Evolutionary conservation across 2,113 vertebrate genomes (phyloP), one percentile per base, ranked within the genome.

Genomic region (Rallus limicola): DNA sequence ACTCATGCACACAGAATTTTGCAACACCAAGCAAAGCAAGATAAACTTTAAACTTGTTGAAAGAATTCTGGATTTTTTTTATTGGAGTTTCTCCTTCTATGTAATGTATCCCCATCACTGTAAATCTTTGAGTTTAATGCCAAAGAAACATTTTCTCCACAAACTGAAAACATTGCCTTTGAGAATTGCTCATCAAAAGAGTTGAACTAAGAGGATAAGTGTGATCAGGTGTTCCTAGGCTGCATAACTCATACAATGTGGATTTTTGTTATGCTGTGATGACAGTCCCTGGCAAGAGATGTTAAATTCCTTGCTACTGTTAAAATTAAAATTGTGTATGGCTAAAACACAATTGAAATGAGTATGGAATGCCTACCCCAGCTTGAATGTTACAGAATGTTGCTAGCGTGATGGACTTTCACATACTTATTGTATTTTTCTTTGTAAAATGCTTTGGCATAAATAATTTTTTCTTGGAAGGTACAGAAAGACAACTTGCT

Each of bases 161-260:
- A 76, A 90, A 75, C 36, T 68, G 93, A 68, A 83, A 93, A 70
- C 44, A 75, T 86, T 87, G 69, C 83, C 50, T 65, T 75, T 69
- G 68, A 68, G 69, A 94, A 42, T 86, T 86, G 48, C 34, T 95
- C 69, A 86, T 84, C 88, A 91, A 93, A 95, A 53, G 42, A 92
- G 38, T 36, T 80, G 64, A 91, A 86, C 69, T 93, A 24, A 89
- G 88, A 84, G 72, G 31, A 64, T 71, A 65, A 52, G 58, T 68
- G 56, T 82, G 93, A 88, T 93, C 75, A 90, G 86, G 88, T 95
- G 56, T 95, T 92, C 53, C 58, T 78, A 53, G 56, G 25, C 55
- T 82, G 44, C 82, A 81, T 44, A 55, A 44, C 31, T 81, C 34
- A 58, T 79, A 71, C 58, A 69, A 13, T 36, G 31, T 72, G 60